Evolutionary conservation across 2,797 vertebrate genomes (phyloP).

Genomic region (Eutrigla gurnardus): DNA sequence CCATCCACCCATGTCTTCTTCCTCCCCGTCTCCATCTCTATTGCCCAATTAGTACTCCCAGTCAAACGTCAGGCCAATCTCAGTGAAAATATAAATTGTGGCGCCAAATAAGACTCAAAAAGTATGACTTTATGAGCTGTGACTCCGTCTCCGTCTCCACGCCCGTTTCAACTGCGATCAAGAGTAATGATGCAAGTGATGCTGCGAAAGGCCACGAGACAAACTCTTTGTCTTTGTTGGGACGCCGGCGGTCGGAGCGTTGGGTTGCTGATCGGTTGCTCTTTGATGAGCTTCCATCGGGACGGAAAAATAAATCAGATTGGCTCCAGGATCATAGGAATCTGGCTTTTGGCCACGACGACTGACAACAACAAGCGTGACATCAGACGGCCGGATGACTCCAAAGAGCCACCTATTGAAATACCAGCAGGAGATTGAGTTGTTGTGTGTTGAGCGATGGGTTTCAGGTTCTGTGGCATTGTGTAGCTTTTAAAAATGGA

Average conservation of each 20-base stretch:
- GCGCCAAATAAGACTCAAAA: conserved; percentile 51
- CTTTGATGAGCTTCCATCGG: conserved; percentile 41
- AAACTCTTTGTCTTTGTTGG: conserved; percentile 45
- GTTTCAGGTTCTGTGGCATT: not conserved
- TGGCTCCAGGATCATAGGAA: conserved; percentile 3
- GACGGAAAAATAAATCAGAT: not conserved
- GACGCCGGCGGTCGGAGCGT: conserved; percentile 7
- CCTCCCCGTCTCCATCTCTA: conserved; percentile 21
- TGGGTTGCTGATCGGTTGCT: conserved; percentile 13
- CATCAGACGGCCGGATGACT: conserved; percentile 35
- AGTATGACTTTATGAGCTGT: conserved; percentile 70
- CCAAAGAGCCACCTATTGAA: conserved; percentile 27
- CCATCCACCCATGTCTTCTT: conserved; percentile 8
- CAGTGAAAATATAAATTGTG: conserved; percentile 48
- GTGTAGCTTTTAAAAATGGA: not conserved
- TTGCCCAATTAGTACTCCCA: conserved; percentile 56
- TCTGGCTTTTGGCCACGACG: not conserved
- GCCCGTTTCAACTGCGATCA: conserved; percentile 53
- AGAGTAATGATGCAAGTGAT: conserved; percentile 44
- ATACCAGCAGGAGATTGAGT: not conserved
- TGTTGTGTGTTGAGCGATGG: not conserved
- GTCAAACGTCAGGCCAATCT: conserved; percentile 46
- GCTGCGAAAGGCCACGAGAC: conserved; percentile 48
- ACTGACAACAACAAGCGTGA: conserved; percentile 19
- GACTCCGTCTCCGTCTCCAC: conserved; percentile 57